Evolutionary conservation across 2,113 vertebrate species (phyloP), one percentile per base, ranked within the genome.

Genomic region (Dendropsophus ebraccatus): DNA sequence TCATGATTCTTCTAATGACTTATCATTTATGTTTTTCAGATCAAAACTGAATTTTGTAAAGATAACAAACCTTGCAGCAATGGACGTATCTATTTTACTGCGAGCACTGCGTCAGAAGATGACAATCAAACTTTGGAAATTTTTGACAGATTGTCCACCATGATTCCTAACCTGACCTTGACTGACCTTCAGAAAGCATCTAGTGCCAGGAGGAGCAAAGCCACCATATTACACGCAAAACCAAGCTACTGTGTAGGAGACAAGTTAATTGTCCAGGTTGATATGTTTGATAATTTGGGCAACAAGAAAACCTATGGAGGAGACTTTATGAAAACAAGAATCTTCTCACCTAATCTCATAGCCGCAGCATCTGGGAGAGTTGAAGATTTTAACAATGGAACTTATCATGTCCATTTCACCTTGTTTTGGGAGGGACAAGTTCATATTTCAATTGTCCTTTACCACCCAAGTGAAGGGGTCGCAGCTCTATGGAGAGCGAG

Each of bases 381-480:
- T 69, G 52, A 2, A 2, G 47, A 73, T 8, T 54, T 75, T 70
- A 35, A 77, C 50, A 85, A 78, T 25, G 70, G 84, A 50, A 58
- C 35, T 49, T 82, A 81, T n/a, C 23, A 82, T 45, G 23, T 88
- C 37, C 47, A 86, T 37, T 35, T 87, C 7, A 60, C 54, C 0
- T 60, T 21, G 8, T 52, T 89, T 83, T 70, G 73, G 86, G 58
- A 82, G 4, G 87, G 67, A 37, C 25, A 5, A 16, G 37, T 49
- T 17, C 25, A 41, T 11, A 9, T 28, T 28, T 87, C 58, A 0
- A 41, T 87, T 25, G 28, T 72, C 8, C 25, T 80, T 30, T 54
- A 83, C 7, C 78, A 35, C 2, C 49, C 82, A 16, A 65, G 16
- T 37, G 62, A 83, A 60, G 35, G 14, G 0, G 30, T 58, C 3